Evolutionary conservation across 2,888 invertebrate species (phyloP).

Genomic region (Eutolmus rufibarbis): DNA sequence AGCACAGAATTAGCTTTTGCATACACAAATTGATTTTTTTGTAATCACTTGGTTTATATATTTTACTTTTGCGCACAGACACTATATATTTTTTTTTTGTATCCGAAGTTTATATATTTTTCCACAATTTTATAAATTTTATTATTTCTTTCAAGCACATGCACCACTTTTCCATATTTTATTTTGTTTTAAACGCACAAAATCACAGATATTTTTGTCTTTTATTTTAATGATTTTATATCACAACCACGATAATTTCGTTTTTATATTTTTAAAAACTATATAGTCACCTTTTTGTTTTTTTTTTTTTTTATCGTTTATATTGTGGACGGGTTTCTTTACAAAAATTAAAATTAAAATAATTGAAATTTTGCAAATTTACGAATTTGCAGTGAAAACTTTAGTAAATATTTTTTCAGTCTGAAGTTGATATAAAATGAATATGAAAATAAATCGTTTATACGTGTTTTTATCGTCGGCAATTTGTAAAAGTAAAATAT

Average conservation of each 20-base stretch:
- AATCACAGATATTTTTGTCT: neutral
- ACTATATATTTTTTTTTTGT: neutral
- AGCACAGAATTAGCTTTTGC: neutral
- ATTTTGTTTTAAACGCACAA: neutral
- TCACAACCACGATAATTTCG: neutral
- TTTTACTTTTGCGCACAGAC: neutral
- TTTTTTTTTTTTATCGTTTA: too few species aligned
- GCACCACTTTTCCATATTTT: neutral
- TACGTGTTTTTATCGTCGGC: too few species aligned
- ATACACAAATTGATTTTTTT: neutral
- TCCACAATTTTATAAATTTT: neutral
- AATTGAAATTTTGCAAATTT: too few species aligned
- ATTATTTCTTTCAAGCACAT: neutral
- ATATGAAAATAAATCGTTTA: too few species aligned
- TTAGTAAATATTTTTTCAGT: too few species aligned
- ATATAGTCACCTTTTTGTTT: too few species aligned
- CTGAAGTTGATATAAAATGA: too few species aligned
- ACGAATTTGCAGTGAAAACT: too few species aligned
- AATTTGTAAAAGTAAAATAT: too few species aligned
- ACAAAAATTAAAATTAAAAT: too few species aligned
- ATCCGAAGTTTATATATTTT: neutral
- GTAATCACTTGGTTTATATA: neutral
- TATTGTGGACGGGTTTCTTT: too few species aligned
- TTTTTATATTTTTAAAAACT: neutral
- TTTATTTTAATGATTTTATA: neutral